Evolutionary conservation across 2,797 vertebrate genomes (phyloP).

Genomic region (Neostethus bicornis): DNA sequence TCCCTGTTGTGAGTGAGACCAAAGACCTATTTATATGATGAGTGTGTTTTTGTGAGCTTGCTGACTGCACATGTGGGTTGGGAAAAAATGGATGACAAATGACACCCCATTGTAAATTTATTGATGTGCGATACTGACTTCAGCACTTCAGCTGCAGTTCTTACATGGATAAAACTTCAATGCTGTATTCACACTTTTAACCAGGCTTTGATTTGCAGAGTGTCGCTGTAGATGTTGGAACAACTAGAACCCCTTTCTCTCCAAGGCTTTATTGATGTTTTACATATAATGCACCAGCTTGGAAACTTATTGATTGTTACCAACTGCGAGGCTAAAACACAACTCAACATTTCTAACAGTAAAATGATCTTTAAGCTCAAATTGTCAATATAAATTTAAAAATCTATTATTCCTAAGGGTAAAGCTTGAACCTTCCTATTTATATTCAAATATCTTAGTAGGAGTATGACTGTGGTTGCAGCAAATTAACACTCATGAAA

Average conservation of each 20-base stretch:
- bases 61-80: constrained; percentile 31
- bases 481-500: constrained; percentile 44
- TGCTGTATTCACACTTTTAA: constrained; percentile 37
- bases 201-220: constrained; percentile 55
- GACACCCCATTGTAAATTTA: constrained; percentile 38
- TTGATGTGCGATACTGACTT: constrained; percentile 47
- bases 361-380: constrained; percentile 30
- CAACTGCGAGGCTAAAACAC: constrained; percentile 21
- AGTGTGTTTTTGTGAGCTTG: constrained; percentile 29
- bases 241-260: constrained; percentile 41
- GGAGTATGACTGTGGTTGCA: constrained; percentile 25
- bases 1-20: constrained; percentile 53
- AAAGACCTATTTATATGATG: constrained; percentile 41
- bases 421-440: constrained; percentile 22
- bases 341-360: too few relatives aligned
- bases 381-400: constrained; percentile 26
- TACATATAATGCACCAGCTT: constrained; percentile 24
- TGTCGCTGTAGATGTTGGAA: constrained; percentile 31
- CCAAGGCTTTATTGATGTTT: constrained; percentile 54
- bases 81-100: constrained; percentile 49
- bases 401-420: constrained; percentile 9
- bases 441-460: constrained; percentile 26
- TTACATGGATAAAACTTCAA: constrained; percentile 50
- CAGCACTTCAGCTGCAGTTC: constrained; percentile 41
- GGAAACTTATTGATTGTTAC: constrained; percentile 49